Conservation (phyloP, 1,140 invertebrate genomes). For the Globodera rostochiensis region DNA sequence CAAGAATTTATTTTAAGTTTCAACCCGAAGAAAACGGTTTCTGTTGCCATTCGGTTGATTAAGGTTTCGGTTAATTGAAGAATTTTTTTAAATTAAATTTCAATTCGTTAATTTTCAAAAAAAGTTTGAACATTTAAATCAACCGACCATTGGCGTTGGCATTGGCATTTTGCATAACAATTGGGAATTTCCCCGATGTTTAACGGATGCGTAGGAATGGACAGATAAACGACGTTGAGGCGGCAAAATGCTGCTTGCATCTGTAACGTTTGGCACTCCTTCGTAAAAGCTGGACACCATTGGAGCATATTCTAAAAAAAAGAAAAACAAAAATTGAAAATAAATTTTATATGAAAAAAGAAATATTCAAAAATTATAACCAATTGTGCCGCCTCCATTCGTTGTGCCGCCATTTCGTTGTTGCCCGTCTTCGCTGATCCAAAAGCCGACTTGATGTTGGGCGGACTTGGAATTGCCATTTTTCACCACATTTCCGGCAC, state of each 20-base stretch:
- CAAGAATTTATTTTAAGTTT: too few species aligned
- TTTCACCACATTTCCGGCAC: conserved; percentile 4
- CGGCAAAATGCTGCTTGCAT: not conserved
- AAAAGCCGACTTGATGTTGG: conserved; percentile 6
- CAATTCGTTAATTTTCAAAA: too few species aligned
- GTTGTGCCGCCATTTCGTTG: not conserved
- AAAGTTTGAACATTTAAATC: too few species aligned
- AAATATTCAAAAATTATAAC: not conserved
- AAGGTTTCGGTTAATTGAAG: too few species aligned
- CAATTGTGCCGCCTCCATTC: conserved; percentile 2
- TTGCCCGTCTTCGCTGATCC: conserved; percentile 9
- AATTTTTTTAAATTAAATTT: too few species aligned
- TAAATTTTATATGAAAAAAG: not conserved
- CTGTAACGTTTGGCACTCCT: not conserved
- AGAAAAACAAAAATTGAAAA: too few species aligned
- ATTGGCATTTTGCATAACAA: conserved; percentile 5
- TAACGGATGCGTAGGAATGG: conserved; percentile 6
- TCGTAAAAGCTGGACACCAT: conserved; percentile 14
- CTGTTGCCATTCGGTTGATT: too few species aligned
- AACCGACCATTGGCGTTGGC: not conserved
- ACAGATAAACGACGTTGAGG: not conserved
- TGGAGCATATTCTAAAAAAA: not conserved
- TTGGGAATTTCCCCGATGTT: not conserved
- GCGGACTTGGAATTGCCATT: not conserved
- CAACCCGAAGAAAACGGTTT: too few species aligned